A percentile compares a stretch with the other conserved stretches of the same genome.
These are phyloP conservation scores for Odontesthes bonariensis DNA, from an alignment of 2,113 vertebrate genomes.

Conservation along the genomic window DNA sequence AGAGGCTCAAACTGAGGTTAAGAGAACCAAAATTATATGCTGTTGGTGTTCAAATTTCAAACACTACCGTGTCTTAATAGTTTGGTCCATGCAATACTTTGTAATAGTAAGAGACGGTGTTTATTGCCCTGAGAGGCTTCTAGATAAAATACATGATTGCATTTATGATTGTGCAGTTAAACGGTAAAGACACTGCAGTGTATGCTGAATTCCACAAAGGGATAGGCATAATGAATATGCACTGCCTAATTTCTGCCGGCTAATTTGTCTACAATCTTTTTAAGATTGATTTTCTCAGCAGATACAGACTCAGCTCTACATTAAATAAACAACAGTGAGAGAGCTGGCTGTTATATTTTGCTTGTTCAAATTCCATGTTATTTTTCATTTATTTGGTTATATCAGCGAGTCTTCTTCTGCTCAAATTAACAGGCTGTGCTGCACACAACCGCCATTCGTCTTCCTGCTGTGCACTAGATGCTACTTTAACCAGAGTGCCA, in stretches of 20 bases:
- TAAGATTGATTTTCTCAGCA: constrained; percentile 72
- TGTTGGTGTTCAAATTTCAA: constrained; percentile 30
- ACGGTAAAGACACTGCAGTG: constrained; percentile 70
- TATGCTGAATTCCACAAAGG: constrained; percentile 58
- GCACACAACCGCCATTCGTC: constrained; percentile 67
- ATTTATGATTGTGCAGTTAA: constrained; percentile 74
- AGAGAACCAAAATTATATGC: constrained; percentile 47
- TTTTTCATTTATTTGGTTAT: constrained; percentile 37
- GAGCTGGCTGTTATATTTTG: constrained; percentile 38
- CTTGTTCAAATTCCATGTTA: constrained; percentile 55
- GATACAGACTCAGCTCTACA: constrained; percentile 58
- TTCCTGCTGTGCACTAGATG: constrained; percentile 52
- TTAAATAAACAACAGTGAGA: constrained; percentile 55
- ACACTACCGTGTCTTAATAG: constrained; percentile 10
- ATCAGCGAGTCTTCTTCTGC: constrained; percentile 42
- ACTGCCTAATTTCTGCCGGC: constrained; percentile 71
- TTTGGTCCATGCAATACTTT: constrained; percentile 11
- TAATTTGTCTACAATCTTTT: constrained; percentile 76
- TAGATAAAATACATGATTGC: constrained; percentile 74
- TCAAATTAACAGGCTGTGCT: constrained; percentile 51
- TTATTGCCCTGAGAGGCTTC: constrained; percentile 62
- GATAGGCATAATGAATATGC: constrained; percentile 70
- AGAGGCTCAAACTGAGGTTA: constrained; percentile 45
- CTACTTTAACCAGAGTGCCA: constrained; percentile 50
- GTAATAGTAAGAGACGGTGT: constrained; percentile 47